phyloP scores from a whole-genome alignment of 2,797 vertebrate species.

The Prionace glauca region DNA sequence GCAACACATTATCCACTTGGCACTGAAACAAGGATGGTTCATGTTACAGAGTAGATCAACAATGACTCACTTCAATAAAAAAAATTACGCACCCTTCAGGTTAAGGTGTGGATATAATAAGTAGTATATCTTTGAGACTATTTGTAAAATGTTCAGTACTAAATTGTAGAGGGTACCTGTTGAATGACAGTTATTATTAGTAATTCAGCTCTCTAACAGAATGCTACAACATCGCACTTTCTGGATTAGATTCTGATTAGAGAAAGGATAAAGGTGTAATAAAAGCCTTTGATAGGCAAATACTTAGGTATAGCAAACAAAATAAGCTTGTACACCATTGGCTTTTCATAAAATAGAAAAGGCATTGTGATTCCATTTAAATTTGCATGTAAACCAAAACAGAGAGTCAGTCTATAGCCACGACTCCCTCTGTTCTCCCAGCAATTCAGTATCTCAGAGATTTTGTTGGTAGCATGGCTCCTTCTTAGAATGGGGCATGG shows the following conservation, averaged over 20 bases:
- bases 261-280: not conserved
- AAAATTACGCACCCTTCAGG: not conserved
- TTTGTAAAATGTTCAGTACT: conserved; percentile 14
- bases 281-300: not conserved
- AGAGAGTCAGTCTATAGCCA: not conserved
- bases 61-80: conserved; percentile 23
- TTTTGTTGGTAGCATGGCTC: not conserved
- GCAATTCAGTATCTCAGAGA: not conserved
- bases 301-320: not conserved
- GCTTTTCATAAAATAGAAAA: not conserved
- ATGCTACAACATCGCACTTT: not conserved
- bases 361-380: not conserved
- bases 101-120: conserved; percentile 25
- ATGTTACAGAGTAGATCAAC: conserved; percentile 32
- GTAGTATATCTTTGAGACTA: not conserved
- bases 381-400: not conserved
- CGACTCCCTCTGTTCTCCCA: not conserved
- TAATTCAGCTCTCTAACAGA: not conserved
- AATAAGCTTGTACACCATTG: not conserved
- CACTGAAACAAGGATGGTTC: conserved; percentile 30
- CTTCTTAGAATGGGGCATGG: too few species aligned
- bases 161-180: not conserved
- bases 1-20: conserved; percentile 34
- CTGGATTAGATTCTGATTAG: not conserved
- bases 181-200: conserved; percentile 4